Base-by-base conservation (phyloP, 2,113 vertebrate species). In the Oostethus manadensis region DNA sequence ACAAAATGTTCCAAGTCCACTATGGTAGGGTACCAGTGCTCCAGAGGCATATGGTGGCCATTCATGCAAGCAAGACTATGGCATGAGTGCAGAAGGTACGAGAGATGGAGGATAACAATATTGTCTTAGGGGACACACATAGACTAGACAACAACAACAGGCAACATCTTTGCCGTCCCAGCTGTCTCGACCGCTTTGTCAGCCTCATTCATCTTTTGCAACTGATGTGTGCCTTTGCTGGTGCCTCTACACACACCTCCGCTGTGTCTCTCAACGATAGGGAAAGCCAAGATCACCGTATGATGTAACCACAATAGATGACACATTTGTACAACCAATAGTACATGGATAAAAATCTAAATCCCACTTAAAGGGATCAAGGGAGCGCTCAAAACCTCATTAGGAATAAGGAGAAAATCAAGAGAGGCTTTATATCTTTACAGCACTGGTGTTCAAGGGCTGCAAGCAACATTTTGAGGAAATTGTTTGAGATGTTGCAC, bases 201-300 rank as follows among this genome's bases (percentile, higher is more conserved):
- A 67, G 66, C 57, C 70, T 63, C 53, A 75, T 75, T 47, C 64
- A 60, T 45, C 63, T 58, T n/a, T n/a, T 58, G 26, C 29, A 63
- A 49, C 38, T 22, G 18, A 61, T 55, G 70, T 74, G 77, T 18
- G 49, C 17, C 18, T 26, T 49, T 60, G 23, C 51, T 11, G 4
- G 10, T 56, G 47, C 35, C 2, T 60, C 61, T 50, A 14, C 56
- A 33, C 53, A 45, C 58, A 62, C 56, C 40, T 53, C 62, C 58
- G 65, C 67, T 67, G 68, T 73, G 70, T 62, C 60, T 75, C 73
- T 56, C 58, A 50, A 68, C 71, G 76, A 64, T 69, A 72, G 29
- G 69, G 22, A 76, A 58, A 70, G 55, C 45, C 21, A 16, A 59
- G 71, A 77, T 76, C 59, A 71, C 60, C 58, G 46, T 3, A 23